Base-by-base conservation (phyloP, 1,140 invertebrate species). In the Drosophila azteca region DNA sequence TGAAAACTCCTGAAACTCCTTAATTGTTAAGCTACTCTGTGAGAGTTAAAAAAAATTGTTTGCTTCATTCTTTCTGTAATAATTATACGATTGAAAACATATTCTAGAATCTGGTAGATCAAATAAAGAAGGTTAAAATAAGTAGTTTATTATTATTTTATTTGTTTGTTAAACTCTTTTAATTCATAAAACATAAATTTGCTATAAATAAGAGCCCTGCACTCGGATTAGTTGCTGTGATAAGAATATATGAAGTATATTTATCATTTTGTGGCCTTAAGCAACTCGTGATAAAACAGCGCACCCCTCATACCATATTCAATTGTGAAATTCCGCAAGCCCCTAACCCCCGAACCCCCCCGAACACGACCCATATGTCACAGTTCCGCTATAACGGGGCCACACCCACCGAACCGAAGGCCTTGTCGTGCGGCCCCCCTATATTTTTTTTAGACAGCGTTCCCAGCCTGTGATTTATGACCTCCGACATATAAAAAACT, bases 401-500 rank as follows among this genome's bases (percentile, higher is more conserved):
- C 73, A 60, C 71, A 51, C 72, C 63, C 63, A 53, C 17, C 20
- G 5, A 26, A 44, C 53, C 41, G 26, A 53, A 31, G 60, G 62
- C 61, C 57, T 26, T 26, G 4, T 26, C 5, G 5, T 4, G 24
- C 24, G 24, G 8, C 24, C 43, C 24, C 35, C 13, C 48, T 65
- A 44, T 58, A 49, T 59, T 45, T 46, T 31, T 41, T 26, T 17
- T 43, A 41, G 51, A 50, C 43, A 41, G 48, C 48, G 48, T 26
- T 52, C 22, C 48, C 39, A 20, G 26, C 49, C 69, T 55, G 69
- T 72, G 72, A 76, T 76, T 76, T 76, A 76, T 76, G 73, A 57
- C 72, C 57, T 44, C 51, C 29, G 49, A 45, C 45, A 51, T 61
- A 46, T 67, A 75, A 76, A 76, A 76, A 76, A 76, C 72, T 55